Conservation (phyloP, 2,113 vertebrate genomes). For the Azemiops feae region DNA sequence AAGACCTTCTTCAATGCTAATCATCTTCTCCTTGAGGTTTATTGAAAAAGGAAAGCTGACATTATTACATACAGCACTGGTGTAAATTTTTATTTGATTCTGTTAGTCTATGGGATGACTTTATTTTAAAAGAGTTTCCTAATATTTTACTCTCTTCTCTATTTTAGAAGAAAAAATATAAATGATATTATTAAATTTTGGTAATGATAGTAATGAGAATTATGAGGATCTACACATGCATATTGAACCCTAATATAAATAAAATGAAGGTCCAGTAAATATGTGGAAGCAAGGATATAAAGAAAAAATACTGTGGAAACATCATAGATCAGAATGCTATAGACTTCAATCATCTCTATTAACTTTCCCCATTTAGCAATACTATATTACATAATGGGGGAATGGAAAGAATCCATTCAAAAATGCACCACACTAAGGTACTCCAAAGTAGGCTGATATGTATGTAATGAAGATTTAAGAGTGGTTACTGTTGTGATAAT, state of each 20-base stretch:
- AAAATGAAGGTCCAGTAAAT: background rate
- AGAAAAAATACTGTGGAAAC: constrained; percentile 38
- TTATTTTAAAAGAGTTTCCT: background rate
- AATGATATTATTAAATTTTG: constrained; percentile 1
- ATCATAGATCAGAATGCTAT: background rate
- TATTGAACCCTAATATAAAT: constrained; percentile 1
- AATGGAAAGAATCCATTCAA: constrained; percentile 17
- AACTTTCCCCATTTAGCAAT: constrained; percentile 33
- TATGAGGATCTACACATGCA: background rate
- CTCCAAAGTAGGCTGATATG: background rate
- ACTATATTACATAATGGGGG: constrained; percentile 5
- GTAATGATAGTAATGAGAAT: background rate
- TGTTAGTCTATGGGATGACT: background rate
- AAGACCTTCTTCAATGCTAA: background rate
- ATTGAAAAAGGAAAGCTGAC: background rate
- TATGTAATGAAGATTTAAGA: background rate
- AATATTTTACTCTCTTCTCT: background rate
- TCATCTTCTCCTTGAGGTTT: background rate
- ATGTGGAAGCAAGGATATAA: constrained; percentile 41
- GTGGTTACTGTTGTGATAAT: background rate
- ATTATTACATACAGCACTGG: background rate
- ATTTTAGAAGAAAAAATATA: background rate
- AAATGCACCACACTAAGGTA: background rate
- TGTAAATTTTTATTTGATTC: background rate
- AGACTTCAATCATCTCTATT: constrained; percentile 49